Conservation (phyloP, 2,888 invertebrate genomes). For the Operophtera brumata region DNA sequence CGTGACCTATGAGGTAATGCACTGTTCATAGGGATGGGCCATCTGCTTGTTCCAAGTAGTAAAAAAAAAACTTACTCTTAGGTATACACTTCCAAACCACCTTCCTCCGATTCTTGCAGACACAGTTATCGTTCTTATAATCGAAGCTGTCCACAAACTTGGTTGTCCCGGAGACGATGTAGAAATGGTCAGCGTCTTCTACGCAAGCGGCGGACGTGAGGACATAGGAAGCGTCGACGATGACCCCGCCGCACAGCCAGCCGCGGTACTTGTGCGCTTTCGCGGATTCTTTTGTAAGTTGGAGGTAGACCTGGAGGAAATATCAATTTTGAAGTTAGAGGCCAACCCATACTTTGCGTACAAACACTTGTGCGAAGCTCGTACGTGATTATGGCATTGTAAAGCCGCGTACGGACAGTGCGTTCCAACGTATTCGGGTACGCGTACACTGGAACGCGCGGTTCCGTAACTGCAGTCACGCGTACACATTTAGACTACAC, state of each 20-base stretch:
- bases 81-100: constrained; percentile 76
- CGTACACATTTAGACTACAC: too few relatives aligned
- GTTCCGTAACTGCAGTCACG: too few relatives aligned
- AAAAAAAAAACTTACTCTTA: constrained; percentile 67
- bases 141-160: constrained; percentile 69
- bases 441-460: too few relatives aligned
- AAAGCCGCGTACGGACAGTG: too few relatives aligned
- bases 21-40: too few relatives aligned
- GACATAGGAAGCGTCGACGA: constrained; percentile 62
- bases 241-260: constrained; percentile 73
- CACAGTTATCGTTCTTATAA: constrained; percentile 63
- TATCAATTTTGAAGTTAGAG: background rate
- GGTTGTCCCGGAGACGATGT: constrained; percentile 69
- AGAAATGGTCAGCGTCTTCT: constrained; percentile 72
- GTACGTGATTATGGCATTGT: too few relatives aligned
- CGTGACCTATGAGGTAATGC: too few relatives aligned
- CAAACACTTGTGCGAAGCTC: too few relatives aligned
- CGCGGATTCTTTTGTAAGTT: constrained; percentile 70
- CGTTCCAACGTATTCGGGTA: too few relatives aligned
- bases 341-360: too few relatives aligned
- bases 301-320: constrained; percentile 61
- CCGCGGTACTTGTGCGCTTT: constrained; percentile 72
- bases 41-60: too few relatives aligned
- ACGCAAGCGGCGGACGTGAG: constrained; percentile 74
- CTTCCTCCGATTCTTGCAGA: constrained; percentile 63